Base-by-base conservation (phyloP, 2,888 invertebrate species). In the Mesochorus sp. region DNA sequence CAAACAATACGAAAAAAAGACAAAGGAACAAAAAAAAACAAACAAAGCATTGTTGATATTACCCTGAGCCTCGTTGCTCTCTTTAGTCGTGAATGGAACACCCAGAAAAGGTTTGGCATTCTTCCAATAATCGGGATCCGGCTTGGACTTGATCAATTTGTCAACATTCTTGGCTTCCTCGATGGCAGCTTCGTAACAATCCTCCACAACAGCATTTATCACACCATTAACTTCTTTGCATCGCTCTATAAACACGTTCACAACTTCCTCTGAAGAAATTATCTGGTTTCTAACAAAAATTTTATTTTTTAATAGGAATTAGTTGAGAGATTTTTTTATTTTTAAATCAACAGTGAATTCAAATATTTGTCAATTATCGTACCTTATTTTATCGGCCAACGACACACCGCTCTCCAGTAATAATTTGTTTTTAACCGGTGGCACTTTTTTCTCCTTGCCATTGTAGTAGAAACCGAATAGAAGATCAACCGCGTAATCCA, bases 61-160 rank as follows among this genome's bases (percentile, higher is more conserved):
- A 88, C 97, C 97, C 87, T 93, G 92, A 0, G 95, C 95, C 4
- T 94, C 94, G 74, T 97, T 96, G 67, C 96, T 95, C 89, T 98
- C 98, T 91, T 99, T 99, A 0, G 96, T 94, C 3, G 98, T 97
- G 89, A 98, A 97, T 0, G 99, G 98, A 3, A 99, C 95, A 4
- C 98, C 97, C 66, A 98, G 92, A 86, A 98, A 96, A 2, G 97
- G 97, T 91, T 94, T 95, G 14, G 93, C 91, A 59, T 92, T 91
- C 78, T 95, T 94, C 83, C 95, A 94, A 10, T 93, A 93, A 24
- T 94, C 94, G 0, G 93, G 89, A 62, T 95, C 91, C 42, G 91
- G 88, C 0, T 94, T 94, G 14, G 72, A 66, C 26, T 92, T 92
- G 21, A 98, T 93, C 66, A 94, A 91, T 51, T 92, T 90, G 89